phyloP scores from a whole-genome alignment of 2,888 invertebrate species.

The Amiota communis region DNA sequence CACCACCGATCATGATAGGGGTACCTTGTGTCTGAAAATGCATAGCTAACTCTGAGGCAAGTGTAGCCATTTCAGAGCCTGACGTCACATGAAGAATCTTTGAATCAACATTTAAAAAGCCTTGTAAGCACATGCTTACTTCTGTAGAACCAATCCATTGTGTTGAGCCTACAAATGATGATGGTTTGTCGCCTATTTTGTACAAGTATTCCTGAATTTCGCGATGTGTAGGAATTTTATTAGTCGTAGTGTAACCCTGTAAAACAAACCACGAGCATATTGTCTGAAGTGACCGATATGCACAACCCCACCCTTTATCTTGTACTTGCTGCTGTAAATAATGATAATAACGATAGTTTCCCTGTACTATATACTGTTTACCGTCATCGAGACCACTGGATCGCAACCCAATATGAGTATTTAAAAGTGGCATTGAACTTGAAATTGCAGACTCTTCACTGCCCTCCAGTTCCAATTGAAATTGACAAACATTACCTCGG shows the following conservation, averaged over 20 bases:
- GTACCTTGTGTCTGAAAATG: conserved; percentile 96
- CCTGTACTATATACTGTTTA: conserved; percentile 80
- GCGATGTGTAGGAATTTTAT: conserved; percentile 83
- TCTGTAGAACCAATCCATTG: conserved; percentile 99
- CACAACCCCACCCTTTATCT: conserved; percentile 99
- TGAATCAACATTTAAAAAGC: conserved; percentile 82
- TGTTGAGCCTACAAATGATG: conserved; percentile 88
- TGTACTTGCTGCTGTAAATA: conserved; percentile 96
- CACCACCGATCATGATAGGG: conserved; percentile 99
- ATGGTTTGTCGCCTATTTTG: conserved; percentile 93
- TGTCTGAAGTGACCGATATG: conserved; percentile 97
- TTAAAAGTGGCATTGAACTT: conserved; percentile 76
- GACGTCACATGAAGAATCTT: conserved; percentile 89
- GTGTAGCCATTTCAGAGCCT: conserved; percentile 86
- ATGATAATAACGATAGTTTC: conserved; percentile 94
- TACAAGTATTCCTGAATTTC: conserved; percentile 96
- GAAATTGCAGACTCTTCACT: conserved; percentile 19
- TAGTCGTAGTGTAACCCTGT: conserved; percentile 82
- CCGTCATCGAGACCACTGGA: conserved; percentile 73
- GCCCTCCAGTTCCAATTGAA: conserved; percentile 71
- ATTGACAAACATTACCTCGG: conserved; percentile 79
- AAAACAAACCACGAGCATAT: conserved; percentile 95
- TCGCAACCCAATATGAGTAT: conserved; percentile 80
- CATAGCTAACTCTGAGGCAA: conserved; percentile 86
- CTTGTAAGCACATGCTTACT: conserved; percentile 92